Conservation (phyloP, 1,140 invertebrate genomes). For the Drosophila ironensis region DNA sequence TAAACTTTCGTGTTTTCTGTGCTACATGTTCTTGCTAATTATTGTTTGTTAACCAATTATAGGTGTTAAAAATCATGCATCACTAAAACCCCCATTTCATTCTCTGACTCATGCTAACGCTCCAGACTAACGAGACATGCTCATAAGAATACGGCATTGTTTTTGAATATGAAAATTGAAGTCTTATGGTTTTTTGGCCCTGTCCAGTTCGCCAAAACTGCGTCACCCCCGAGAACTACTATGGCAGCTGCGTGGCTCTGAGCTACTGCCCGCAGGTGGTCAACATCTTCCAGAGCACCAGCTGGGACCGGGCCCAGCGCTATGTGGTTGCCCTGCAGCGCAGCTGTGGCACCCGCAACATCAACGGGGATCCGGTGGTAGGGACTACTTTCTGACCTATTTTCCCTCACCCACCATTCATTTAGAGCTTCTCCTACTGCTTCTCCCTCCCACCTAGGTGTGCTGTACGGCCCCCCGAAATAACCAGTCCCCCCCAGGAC, state of each 20-base stretch:
- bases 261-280: constrained; percentile 68
- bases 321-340: constrained; percentile 69
- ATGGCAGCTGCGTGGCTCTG: constrained; percentile 66
- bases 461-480: constrained; percentile 62
- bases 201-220: constrained; percentile 61
- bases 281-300: constrained; percentile 55
- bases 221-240: constrained; percentile 72
- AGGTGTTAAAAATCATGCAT: constrained; percentile 24
- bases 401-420: constrained; percentile 6
- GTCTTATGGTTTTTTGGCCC: too few species aligned
- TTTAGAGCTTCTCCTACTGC: constrained; percentile 27
- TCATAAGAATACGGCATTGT: too few species aligned
- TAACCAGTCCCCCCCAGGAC: constrained; percentile 9
- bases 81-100: background rate
- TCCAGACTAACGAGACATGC: background rate
- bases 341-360: constrained; percentile 63
- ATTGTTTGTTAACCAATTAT: background rate
- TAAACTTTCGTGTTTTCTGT: background rate
- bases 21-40: constrained; percentile 3
- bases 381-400: constrained; percentile 10
- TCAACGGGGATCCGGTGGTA: constrained; percentile 75
- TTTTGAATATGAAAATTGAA: too few species aligned
- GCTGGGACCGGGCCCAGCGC: constrained; percentile 45
- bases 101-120: constrained; percentile 5
- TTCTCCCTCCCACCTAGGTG: constrained; percentile 34